Conservation (phyloP, 2,888 invertebrate genomes). For the Bombylius major region DNA sequence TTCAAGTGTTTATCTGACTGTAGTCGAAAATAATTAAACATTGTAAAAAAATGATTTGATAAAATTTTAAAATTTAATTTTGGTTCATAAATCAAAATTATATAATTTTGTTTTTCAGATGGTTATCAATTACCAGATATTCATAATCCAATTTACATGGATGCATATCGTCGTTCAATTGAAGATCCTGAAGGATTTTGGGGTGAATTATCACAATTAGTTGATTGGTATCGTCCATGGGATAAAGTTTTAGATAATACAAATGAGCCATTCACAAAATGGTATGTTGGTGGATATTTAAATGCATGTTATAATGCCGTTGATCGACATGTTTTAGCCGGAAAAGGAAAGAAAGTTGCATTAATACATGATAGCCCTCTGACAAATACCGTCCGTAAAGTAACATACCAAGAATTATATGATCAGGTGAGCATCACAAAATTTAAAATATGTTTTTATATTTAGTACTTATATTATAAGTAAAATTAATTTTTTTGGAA, state of each 20-base stretch:
- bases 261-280: conserved; percentile 77
- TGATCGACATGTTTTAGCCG: conserved; percentile 74
- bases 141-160: conserved; percentile 44
- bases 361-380: conserved; percentile 85
- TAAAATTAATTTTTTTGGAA: neutral
- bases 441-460: neutral
- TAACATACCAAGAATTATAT: conserved; percentile 69
- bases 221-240: conserved; percentile 80
- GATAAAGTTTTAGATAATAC: conserved; percentile 69
- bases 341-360: conserved; percentile 65
- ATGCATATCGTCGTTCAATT: conserved; percentile 53
- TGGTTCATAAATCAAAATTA: too few species aligned
- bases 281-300: conserved; percentile 77
- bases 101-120: conserved; percentile 4
- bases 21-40: too few species aligned
- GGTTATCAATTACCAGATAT: conserved; percentile 16
- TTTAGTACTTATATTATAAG: neutral
- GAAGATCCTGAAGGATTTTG: conserved; percentile 75
- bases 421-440: conserved; percentile 47
- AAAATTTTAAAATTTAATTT: too few species aligned
- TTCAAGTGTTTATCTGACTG: too few species aligned
- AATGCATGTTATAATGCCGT: conserved; percentile 90
- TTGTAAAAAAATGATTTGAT: too few species aligned
- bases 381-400: conserved; percentile 59
- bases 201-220: conserved; percentile 58